Conservation (phyloP, 2,113 vertebrate genomes). For the Orientallactaga bullata region DNA sequence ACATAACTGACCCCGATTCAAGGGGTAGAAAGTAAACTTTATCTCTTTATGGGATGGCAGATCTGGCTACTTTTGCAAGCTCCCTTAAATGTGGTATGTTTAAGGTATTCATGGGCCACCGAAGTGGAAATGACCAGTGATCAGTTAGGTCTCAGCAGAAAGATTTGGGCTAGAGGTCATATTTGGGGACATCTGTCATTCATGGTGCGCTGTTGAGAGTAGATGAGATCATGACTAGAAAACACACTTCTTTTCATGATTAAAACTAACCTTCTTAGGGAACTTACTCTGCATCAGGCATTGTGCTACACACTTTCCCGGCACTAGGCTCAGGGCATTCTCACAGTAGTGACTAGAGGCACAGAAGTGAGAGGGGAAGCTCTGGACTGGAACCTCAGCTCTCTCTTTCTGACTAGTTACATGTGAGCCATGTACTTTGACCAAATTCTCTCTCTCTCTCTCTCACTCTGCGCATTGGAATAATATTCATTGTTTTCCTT, state of each 20-base stretch:
- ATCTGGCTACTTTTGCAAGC: not conserved
- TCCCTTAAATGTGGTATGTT: not conserved
- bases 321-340: not conserved
- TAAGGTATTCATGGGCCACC: not conserved
- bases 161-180: not conserved
- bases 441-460: too few relatives aligned
- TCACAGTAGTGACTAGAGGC: not conserved
- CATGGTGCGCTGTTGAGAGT: not conserved
- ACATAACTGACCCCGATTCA: not conserved
- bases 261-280: not conserved
- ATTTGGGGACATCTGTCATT: not conserved
- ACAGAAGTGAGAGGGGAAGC: not conserved
- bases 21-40: not conserved
- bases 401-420: not conserved
- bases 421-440: not conserved
- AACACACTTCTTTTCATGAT: not conserved
- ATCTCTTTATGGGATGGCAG: not conserved
- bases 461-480: too few relatives aligned
- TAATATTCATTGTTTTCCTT: not conserved
- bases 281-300: not conserved
- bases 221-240: not conserved
- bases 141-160: not conserved
- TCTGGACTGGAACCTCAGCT: not conserved
- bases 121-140: not conserved
- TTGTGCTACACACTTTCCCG: not conserved